Evolutionary conservation across 2,888 invertebrate species (phyloP), one percentile per base, ranked within the genome.

Genomic region (Ditula angustiorana): DNA sequence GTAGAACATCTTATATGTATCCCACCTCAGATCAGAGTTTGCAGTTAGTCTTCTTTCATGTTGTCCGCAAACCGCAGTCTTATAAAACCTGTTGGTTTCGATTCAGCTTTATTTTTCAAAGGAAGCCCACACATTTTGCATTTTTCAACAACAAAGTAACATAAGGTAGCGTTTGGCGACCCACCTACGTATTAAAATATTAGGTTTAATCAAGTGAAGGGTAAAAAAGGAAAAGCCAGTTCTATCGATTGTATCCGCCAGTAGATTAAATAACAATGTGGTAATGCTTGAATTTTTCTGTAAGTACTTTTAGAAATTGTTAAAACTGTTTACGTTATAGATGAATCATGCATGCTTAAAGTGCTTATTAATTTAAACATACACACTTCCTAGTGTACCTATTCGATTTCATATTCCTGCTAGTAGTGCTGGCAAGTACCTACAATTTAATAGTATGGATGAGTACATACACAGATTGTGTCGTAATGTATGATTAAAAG

Each of bases 401-500:
- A 19, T 10, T 41, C 19, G 3, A 2, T 19, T 41, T 37, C 2
- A 16, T 37, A 5, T 37, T 37, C 16, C 37, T 10, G n/a, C n/a
- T n/a, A n/a, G n/a, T n/a, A 13, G 35, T 37, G 37, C n/a, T 7
- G 7, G 37, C n/a, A 16, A 5, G 16, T 16, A 16, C 2, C n/a
- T n/a, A n/a, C n/a, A n/a, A 37, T 37, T 37, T 37, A 16, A 5
- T 8, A 13, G 11, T n/a, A 24, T 5, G 5, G 11, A 10, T 21
- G 11, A 24, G 26, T 58, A n/a, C 5, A 8, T 49, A 49, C n/a
- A 13, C 33, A 58, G 30, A 30, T 24, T 28, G 19, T 19, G 21
- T 44, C 55, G 53, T 56, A 26, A 16, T 7, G n/a, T 19, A 28
- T 61, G 35, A 47, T 56, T 61, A 61, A 37, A 46, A 33, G 13